A percentile compares a stretch with the other conserved stretches of the same genome.
These are phyloP conservation scores for Sesia bembeciformis DNA, from an alignment of 2,888 invertebrate species.

Conservation along the genomic window DNA sequence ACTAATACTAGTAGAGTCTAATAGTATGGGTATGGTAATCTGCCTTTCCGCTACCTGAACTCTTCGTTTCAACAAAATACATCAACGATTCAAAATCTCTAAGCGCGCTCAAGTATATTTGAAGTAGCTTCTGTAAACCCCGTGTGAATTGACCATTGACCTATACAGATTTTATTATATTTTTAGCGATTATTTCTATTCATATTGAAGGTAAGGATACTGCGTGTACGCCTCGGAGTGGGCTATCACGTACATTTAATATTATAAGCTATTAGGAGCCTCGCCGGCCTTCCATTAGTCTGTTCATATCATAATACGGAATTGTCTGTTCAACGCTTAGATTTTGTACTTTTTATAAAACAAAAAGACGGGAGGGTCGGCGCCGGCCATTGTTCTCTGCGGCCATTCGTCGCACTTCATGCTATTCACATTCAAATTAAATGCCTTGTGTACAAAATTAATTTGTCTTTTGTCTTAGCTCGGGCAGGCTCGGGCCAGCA, in stretches of 20 bases:
- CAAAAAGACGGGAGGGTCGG: slow-evolving; percentile 63
- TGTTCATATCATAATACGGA: slow-evolving; percentile 72
- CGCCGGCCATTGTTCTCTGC: slow-evolving; percentile 70
- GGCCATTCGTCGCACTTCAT: slow-evolving; percentile 73
- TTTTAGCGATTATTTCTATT: slow-evolving; percentile 47
- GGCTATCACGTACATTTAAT: slow-evolving; percentile 66
- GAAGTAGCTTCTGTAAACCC: no score
- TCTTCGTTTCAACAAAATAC: no score
- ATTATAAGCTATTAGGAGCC: slow-evolving; percentile 70
- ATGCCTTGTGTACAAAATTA: slow-evolving; percentile 73
- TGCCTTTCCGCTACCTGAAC: no score
- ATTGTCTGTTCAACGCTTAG: slow-evolving; percentile 65
- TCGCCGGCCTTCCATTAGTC: slow-evolving; percentile 64
- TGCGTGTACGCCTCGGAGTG: slow-evolving; percentile 23
- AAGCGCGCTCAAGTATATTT: no score
- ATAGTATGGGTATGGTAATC: no score
- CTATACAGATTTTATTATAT: no score
- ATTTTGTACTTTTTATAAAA: slow-evolving; percentile 58
- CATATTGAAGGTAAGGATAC: slow-evolving; percentile 17
- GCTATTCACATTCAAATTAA: slow-evolving; percentile 75
- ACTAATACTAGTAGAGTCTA: no score
- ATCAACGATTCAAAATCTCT: no score
- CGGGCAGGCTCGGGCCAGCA: slow-evolving; percentile 27
- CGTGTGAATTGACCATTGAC: no score
- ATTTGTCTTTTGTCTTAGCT: slow-evolving; percentile 74